phyloP scores from a whole-genome alignment of 2,113 vertebrate genomes.

The Lepidothrix coronata region DNA sequence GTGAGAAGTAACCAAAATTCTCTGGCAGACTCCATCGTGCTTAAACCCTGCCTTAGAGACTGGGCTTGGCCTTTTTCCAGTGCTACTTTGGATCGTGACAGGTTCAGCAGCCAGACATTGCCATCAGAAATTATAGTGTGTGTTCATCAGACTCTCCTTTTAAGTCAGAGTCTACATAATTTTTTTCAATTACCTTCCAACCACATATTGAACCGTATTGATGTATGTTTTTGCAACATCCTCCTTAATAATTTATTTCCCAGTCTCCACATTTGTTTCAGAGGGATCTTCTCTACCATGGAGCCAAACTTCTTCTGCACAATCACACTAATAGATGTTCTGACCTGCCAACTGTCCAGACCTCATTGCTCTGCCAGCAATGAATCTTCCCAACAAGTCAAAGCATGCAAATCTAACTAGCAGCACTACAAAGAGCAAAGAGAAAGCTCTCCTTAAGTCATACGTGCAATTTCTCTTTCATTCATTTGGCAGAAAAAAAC shows the following conservation, averaged over 20 bases:
- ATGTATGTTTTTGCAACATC: conserved; percentile 49
- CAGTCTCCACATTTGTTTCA: conserved; percentile 29
- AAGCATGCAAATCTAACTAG: not conserved
- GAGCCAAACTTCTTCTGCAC: conserved; percentile 28
- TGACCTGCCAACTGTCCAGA: not conserved
- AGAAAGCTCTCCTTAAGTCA: not conserved
- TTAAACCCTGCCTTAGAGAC: not conserved
- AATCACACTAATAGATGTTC: not conserved
- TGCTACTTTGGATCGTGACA: not conserved
- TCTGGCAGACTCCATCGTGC: not conserved
- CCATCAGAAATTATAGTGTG: conserved; percentile 17
- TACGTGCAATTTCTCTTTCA: not conserved
- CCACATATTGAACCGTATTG: conserved; percentile 60
- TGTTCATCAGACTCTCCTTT: conserved; percentile 41
- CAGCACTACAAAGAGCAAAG: not conserved
- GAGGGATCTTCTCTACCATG: conserved; percentile 14
- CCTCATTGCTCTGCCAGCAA: not conserved
- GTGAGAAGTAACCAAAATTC: not conserved
- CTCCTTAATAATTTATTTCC: conserved; percentile 62
- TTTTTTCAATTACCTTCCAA: conserved; percentile 62
- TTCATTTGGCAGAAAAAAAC: not conserved
- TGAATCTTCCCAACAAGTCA: not conserved
- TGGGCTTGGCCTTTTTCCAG: conserved; percentile 21
- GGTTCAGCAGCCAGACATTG: not conserved
- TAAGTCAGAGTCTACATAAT: conserved; percentile 46